A percentile compares a stretch with the other conserved stretches of the same genome.
phyloP scores from a whole-genome alignment of 2,888 invertebrate genomes.

The Axea sp. region DNA sequence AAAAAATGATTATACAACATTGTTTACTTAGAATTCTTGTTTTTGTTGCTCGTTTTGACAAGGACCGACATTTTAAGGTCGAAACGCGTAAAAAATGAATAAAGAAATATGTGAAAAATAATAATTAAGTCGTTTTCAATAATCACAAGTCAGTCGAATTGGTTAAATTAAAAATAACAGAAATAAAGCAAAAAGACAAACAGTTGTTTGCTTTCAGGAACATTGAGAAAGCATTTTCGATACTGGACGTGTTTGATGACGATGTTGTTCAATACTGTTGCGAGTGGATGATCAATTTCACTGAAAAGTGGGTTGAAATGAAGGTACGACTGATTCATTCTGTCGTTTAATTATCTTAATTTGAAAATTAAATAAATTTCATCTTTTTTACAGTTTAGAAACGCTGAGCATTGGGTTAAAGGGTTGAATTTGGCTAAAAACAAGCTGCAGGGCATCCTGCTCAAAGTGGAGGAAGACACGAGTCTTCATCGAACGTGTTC shows the following conservation, averaged over 20 bases:
- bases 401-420: slow-evolving; percentile 64
- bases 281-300: slow-evolving; percentile 66
- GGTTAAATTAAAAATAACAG: too few relatives aligned
- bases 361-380: too few relatives aligned
- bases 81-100: too few relatives aligned
- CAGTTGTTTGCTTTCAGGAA: slow-evolving; percentile 19
- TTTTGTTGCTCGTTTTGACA: too few relatives aligned
- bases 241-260: slow-evolving; percentile 71
- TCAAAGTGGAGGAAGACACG: not conserved
- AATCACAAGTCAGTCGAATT: too few relatives aligned
- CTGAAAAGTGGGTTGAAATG: slow-evolving; percentile 61
- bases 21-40: too few relatives aligned
- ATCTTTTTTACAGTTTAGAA: not conserved
- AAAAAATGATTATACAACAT: too few relatives aligned
- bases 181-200: too few relatives aligned
- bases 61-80: too few relatives aligned
- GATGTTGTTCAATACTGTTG: slow-evolving; percentile 69
- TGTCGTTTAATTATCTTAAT: too few relatives aligned
- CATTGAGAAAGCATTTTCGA: slow-evolving; percentile 69
- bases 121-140: too few relatives aligned
- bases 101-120: too few relatives aligned
- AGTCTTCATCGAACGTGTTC: slow-evolving; percentile 52
- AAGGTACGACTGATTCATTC: slow-evolving; percentile 60
- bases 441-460: slow-evolving; percentile 57
- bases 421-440: slow-evolving; percentile 66